Percentiles rank a stretch among this genome's conserved stretches.
Conservation (phyloP, 1,140 invertebrate species). For the Agrilus planipennis region DNA sequence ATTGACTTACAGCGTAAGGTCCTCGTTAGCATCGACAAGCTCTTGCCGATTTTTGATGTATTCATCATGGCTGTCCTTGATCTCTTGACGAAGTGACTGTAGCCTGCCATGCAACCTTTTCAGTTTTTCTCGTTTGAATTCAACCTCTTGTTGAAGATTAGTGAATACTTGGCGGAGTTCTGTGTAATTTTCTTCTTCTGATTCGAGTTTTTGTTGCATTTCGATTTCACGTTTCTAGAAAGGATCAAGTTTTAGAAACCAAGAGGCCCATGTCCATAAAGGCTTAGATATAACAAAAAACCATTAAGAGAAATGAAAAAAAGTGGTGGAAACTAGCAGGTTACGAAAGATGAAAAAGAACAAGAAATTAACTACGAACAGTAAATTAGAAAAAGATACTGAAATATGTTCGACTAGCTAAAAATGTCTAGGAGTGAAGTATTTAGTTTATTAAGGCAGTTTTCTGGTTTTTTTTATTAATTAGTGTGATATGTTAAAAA, state of each 20-base stretch:
- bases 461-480: no score
- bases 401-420: neutral
- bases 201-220: constrained; percentile 75
- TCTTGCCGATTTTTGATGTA: constrained; percentile 49
- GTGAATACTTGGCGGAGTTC: constrained; percentile 77
- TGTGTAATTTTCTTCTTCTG: constrained; percentile 77
- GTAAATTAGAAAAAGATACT: neutral
- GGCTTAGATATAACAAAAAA: no score
- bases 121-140: constrained; percentile 81
- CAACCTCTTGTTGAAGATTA: constrained; percentile 82
- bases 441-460: no score
- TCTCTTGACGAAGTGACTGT: constrained; percentile 36
- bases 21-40: constrained; percentile 70
- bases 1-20: constrained; percentile 50
- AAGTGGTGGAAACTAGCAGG: no score
- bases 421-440: no score
- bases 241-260: neutral
- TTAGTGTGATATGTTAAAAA: no score
- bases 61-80: constrained; percentile 30
- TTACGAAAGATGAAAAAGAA: no score
- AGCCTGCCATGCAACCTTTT: constrained; percentile 48
- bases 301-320: no score
- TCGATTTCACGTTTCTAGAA: constrained; percentile 53
- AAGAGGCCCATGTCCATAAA: neutral
- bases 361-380: no score